Percentiles rank a stretch among this genome's conserved stretches.
Evolutionary conservation across 2,888 invertebrate genomes (phyloP).

Genomic region (Nephrotoma flavescens): DNA sequence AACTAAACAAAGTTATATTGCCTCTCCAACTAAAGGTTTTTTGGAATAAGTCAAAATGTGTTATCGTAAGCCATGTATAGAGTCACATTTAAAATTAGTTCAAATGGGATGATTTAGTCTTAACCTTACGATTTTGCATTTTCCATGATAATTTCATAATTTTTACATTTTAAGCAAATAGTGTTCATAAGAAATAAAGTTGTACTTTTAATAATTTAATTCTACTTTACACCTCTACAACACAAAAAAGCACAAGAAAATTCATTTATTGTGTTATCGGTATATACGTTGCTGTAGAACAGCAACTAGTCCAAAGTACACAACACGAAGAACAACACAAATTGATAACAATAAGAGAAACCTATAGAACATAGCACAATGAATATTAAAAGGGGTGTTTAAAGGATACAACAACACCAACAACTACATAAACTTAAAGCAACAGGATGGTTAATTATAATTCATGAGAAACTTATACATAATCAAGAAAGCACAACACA

Average conservation of each 20-base stretch:
- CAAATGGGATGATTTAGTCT: not conserved
- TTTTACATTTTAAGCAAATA: not conserved
- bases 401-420: not conserved
- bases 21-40: too few species aligned
- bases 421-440: not conserved
- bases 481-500: not conserved
- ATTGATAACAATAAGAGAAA: not conserved
- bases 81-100: not conserved
- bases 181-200: not conserved
- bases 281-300: not conserved
- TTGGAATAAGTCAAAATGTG: too few species aligned
- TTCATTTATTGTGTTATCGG: not conserved
- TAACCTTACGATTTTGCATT: not conserved
- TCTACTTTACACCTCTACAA: not conserved
- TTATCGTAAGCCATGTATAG: not conserved
- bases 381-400: not conserved
- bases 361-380: not conserved
- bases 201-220: not conserved
- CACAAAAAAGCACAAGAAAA: not conserved
- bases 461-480: not conserved
- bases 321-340: not conserved
- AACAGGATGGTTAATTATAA: not conserved
- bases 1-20: too few species aligned
- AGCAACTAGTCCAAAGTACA: not conserved
- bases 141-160: not conserved